Evolutionary conservation across 2,113 vertebrate species (phyloP).

Genomic region (Hassar affinis): DNA sequence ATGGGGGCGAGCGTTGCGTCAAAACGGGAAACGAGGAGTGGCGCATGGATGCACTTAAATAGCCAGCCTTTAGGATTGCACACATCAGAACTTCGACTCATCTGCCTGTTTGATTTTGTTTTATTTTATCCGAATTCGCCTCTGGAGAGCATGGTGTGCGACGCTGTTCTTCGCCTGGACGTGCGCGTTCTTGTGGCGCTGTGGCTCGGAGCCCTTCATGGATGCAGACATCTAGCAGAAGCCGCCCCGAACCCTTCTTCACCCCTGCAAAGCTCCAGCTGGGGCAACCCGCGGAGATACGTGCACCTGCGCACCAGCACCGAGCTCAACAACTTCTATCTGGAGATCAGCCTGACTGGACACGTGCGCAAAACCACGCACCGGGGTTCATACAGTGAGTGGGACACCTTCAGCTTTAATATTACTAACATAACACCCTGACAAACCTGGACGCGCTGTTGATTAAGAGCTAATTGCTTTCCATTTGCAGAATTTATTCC

Average conservation of each 20-base stretch:
- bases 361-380: slow-evolving; percentile 77
- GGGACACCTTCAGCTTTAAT: too few species aligned
- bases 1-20: slow-evolving; percentile 71
- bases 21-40: slow-evolving; percentile 67
- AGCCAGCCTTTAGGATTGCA: slow-evolving; percentile 63
- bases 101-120: slow-evolving; percentile 9
- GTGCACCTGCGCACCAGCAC: slow-evolving; percentile 79
- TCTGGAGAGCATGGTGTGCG: slow-evolving; percentile 27
- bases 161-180: slow-evolving; percentile 22
- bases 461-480: too few species aligned
- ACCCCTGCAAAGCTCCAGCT: slow-evolving; percentile 79
- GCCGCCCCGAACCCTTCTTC: slow-evolving; percentile 66
- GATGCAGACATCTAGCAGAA: slow-evolving; percentile 54
- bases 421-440: not conserved
- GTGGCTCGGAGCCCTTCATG: slow-evolving; percentile 65
- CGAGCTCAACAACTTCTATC: slow-evolving; percentile 82
- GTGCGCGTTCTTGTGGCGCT: slow-evolving; percentile 63
- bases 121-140: not conserved
- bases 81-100: slow-evolving; percentile 58
- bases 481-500: not conserved
- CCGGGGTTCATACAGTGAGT: slow-evolving; percentile 90
- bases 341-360: slow-evolving; percentile 85
- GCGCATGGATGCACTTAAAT: slow-evolving; percentile 73
- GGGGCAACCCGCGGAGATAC: slow-evolving; percentile 79
- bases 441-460: too few species aligned